phyloP scores from a whole-genome alignment of 2,888 invertebrate genomes.

The Synanthedon vespiformis region DNA sequence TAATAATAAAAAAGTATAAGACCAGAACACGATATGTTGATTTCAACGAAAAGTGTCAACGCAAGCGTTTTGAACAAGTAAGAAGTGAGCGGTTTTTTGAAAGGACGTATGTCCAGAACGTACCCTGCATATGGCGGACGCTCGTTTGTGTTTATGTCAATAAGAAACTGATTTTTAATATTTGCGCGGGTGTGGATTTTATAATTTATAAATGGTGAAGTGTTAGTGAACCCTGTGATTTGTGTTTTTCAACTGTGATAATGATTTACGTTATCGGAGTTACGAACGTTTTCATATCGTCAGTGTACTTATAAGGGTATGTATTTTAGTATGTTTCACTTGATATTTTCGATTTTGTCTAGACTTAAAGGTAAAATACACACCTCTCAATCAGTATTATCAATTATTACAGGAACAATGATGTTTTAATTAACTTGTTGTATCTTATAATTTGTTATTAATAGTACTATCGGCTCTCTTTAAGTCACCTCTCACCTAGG shows the following conservation, averaged over 20 bases:
- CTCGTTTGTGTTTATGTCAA: constrained; percentile 71
- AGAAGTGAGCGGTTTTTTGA: constrained; percentile 10
- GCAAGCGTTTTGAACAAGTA: constrained; percentile 8
- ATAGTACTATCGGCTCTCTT: background rate
- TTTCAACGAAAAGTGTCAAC: no score
- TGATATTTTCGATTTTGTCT: constrained; percentile 26
- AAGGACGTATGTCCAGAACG: constrained; percentile 45
- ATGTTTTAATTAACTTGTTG: no score
- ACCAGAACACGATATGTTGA: no score
- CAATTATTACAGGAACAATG: no score
- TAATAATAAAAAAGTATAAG: no score
- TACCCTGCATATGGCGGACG: constrained; percentile 67
- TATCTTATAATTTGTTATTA: no score
- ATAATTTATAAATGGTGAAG: constrained; percentile 48
- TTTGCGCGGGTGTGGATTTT: constrained; percentile 67
- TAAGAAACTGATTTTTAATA: constrained; percentile 62
- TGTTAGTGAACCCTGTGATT: constrained; percentile 57
- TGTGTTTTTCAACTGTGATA: constrained; percentile 58
- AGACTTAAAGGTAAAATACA: background rate
- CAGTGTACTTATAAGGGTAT: constrained; percentile 59
- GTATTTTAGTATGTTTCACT: constrained; percentile 55
- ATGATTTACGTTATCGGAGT: constrained; percentile 58
- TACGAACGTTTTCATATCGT: constrained; percentile 48
- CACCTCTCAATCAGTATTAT: no score
- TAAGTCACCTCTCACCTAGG: constrained; percentile 25